phyloP scores from a whole-genome alignment of 2,797 vertebrate species.

The Melanotaenia pygmaea region DNA sequence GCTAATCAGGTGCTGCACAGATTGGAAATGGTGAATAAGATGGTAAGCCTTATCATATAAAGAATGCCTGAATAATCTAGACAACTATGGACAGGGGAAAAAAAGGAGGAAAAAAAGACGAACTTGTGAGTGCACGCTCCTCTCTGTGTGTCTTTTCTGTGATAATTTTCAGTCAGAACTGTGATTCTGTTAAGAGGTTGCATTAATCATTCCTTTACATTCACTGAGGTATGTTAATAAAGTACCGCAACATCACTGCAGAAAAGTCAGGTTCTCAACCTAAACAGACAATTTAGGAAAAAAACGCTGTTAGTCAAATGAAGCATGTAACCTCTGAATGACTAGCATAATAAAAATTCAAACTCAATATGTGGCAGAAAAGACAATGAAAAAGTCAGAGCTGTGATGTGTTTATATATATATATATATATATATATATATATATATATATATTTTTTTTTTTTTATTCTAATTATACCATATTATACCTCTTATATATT shows the following conservation, averaged over 20 bases:
- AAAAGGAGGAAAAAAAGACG: background rate
- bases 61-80: background rate
- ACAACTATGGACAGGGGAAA: background rate
- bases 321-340: slow-evolving; percentile 1
- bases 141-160: background rate
- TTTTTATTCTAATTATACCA: no score
- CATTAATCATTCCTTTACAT: slow-evolving; percentile 2
- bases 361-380: slow-evolving; percentile 3
- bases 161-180: slow-evolving; percentile 2
- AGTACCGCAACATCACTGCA: background rate
- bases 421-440: no score
- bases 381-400: background rate
- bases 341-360: background rate
- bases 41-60: background rate
- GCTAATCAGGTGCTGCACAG: background rate
- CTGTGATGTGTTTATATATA: background rate
- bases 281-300: slow-evolving; percentile 4
- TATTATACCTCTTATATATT: no score
- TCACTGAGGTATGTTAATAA: background rate
- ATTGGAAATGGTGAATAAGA: background rate
- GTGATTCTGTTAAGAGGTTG: slow-evolving; percentile 3
- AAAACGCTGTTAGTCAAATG: slow-evolving; percentile 18
- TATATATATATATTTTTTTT: no score
- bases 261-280: background rate
- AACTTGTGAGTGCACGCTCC: background rate